Conservation (phyloP, 2,888 invertebrate species). For the Agrotis puta region DNA sequence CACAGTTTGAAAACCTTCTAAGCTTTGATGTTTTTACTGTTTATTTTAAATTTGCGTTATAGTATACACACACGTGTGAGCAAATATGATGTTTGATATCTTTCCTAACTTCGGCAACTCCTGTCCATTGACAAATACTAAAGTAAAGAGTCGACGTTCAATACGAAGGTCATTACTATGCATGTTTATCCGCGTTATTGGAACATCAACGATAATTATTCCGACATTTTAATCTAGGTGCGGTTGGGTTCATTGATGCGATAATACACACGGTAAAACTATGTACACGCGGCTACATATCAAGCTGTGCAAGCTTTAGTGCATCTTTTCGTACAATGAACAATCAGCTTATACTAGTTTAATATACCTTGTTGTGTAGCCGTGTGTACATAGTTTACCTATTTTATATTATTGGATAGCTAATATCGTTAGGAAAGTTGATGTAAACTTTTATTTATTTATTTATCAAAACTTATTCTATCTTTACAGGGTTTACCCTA, state of each 20-base stretch:
- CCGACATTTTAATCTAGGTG: slow-evolving; percentile 25
- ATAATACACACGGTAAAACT: slow-evolving; percentile 3
- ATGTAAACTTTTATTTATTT: no score
- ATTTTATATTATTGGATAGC: no score
- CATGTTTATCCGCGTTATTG: slow-evolving; percentile 60
- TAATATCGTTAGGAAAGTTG: slow-evolving; percentile 6
- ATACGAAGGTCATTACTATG: slow-evolving; percentile 65
- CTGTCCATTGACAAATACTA: slow-evolving; percentile 62
- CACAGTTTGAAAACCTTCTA: slow-evolving; percentile 11
- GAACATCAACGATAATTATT: slow-evolving; percentile 49
- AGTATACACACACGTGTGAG: slow-evolving; percentile 39
- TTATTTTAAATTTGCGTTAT: slow-evolving; percentile 42
- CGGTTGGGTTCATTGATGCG: slow-evolving; percentile 38
- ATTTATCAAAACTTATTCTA: no score
- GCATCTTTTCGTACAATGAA: no score
- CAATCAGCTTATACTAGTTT: no score
- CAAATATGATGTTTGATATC: slow-evolving; percentile 47
- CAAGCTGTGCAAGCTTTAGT: no score
- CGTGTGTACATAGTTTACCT: no score
- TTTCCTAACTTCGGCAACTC: slow-evolving; percentile 37
- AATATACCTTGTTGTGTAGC: no score
- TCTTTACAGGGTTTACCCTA: no score
- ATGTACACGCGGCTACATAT: not conserved
- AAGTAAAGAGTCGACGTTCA: slow-evolving; percentile 5
- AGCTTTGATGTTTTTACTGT: slow-evolving; percentile 25